Evolutionary conservation across 2,797 vertebrate species (phyloP).

Genomic region (Acestrorhynchus altus): DNA sequence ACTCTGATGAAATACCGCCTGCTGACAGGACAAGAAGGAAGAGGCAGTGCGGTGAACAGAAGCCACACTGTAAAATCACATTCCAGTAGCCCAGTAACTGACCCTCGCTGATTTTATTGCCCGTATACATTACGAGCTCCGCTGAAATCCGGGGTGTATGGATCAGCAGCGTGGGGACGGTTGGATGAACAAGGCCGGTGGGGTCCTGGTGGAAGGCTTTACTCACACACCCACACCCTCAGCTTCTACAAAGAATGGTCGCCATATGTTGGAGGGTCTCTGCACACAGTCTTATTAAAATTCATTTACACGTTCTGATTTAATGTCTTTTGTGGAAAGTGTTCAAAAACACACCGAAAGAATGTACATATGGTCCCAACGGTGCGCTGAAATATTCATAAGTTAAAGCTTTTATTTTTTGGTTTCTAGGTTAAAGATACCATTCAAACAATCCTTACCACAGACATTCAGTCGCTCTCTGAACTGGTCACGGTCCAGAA

Average conservation of each 20-base stretch:
- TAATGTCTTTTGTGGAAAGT: conserved; percentile 11
- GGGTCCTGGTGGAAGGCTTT: conserved; percentile 41
- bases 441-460: not conserved
- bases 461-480: not conserved
- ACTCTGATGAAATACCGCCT: conserved; percentile 54
- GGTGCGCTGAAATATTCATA: not conserved
- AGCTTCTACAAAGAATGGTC: conserved; percentile 36
- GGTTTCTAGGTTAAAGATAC: too few relatives aligned
- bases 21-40: conserved; percentile 60
- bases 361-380: conserved; percentile 7
- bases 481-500: not conserved
- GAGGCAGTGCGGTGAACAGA: conserved; percentile 47
- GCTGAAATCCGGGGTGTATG: conserved; percentile 28
- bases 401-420: too few relatives aligned
- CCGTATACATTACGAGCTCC: conserved; percentile 40
- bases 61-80: conserved; percentile 35
- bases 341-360: not conserved
- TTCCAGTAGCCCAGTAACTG: conserved; percentile 52
- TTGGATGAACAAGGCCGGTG: not conserved
- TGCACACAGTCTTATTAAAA: conserved; percentile 32
- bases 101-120: conserved; percentile 55
- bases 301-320: conserved; percentile 38
- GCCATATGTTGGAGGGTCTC: conserved; percentile 39
- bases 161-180: conserved; percentile 39
- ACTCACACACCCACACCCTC: conserved; percentile 10